Evolutionary conservation across 2,113 vertebrate species (phyloP), one percentile per base, ranked within the genome.

Genomic region (Rutilus rutilus): DNA sequence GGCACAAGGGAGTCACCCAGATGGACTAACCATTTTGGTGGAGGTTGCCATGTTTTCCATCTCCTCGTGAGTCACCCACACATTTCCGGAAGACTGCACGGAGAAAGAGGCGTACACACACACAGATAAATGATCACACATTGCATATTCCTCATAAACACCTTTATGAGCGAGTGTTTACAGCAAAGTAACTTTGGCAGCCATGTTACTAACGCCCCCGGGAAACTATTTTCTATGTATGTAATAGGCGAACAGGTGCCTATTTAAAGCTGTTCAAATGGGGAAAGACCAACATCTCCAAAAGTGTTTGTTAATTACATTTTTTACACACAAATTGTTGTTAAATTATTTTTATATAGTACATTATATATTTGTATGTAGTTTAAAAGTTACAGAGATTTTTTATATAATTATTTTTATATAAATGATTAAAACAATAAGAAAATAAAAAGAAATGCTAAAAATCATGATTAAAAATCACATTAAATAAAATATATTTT

Each of bases 41-140:
- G 97, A 96, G 52, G 97, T 95, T 64, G 97, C 95, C 95, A 99
- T 93, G 92, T 96, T 98, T 94, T 99, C 97, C 97, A 99, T 99
- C 95, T 99, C 98, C 92, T 99, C 98, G 0, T 99, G 98, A 90
- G 98, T 99, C 93, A 99, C 96, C 98, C 98, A 99, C 94, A 99
- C 97, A 19, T 99, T 99, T 93, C 98, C 98, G 74, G 98, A 99
- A 91, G 98, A 98, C 97, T 99, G 95, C 42, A 91, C 83, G 88
- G 89, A 93, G 87, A 86, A 90, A 90, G 74, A 85, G 52, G 86
- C 77, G 69, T 78, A 86, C 47, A 86, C 39, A 84, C 59, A 82
- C 65, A 88, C 45, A 91, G 60, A 88, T 73, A 42, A 50, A 57
- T 47, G 36, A 52, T 67, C 74, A 65, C 52, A 47, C 39, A 65